Evolutionary conservation across 2,797 vertebrate species (phyloP), one percentile per base, ranked within the genome.

Genomic region (Thripadectes ignobilis): DNA sequence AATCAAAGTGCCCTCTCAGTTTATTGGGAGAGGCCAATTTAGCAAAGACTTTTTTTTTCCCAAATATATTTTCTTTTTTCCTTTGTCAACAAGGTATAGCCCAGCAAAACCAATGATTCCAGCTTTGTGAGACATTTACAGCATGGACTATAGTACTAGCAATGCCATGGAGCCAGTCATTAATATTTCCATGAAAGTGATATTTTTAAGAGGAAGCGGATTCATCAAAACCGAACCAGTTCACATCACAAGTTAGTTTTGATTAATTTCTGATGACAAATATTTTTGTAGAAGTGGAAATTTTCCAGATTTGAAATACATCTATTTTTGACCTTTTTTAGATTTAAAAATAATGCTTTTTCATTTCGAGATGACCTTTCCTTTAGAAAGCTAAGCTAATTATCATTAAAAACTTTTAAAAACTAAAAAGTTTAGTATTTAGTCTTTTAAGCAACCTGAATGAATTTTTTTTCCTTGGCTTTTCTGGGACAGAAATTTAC

Each of bases 331-430:
- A 89, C 85, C 76, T 91, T 92, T 95, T 79, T 88, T 75, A 41
- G 16, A 36, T 84, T n/a, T 66, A 78, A 78, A 96, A 86, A 78
- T 66, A 80, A 36, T 38, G 20, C 11, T 72, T 92, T 94, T 86
- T 84, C 23, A 55, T 72, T 91, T 95, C 30, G 15, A 52, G 93
- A 86, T 93, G 62, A 91, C 87, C 66, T 96, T 96, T 95, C 38
- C 18, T 88, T 83, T 80, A 54, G 78, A 92, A 92, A 89, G 36
- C 46, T 85, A 51, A 85, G 61, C 74, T 94, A 93, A 89, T 89
- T 84, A 91, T 68, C 10, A 58, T 75, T 87, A 51, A 55, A 91
- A 92, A 58, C 7, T 69, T 79, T n/a, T 38, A 3, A 6, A 72
- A 93, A 51, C 5, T 6, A n/a, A 21, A 9, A 77, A 38, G 29